These are phyloP conservation scores for Drosophila nr. perissopoda DNA, from an alignment of 2,888 invertebrate genomes.

Conservation along the genomic window DNA sequence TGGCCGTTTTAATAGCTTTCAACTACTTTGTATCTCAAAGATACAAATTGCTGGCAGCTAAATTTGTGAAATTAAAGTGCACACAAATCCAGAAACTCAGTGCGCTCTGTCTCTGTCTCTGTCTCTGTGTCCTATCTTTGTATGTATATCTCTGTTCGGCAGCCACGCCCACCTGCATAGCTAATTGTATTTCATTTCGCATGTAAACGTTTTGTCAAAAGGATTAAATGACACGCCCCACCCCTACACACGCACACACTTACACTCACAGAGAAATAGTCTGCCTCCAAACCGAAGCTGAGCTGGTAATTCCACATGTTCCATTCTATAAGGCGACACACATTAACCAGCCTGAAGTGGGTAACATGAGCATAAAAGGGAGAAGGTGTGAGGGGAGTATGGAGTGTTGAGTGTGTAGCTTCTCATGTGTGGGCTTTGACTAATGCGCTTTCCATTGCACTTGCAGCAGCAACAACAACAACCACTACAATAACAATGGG, in stretches of 20 bases:
- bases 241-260: background rate
- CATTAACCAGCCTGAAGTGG: slow-evolving; percentile 76
- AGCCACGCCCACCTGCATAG: slow-evolving; percentile 56
- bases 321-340: slow-evolving; percentile 70
- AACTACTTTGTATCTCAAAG: slow-evolving; percentile 75
- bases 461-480: slow-evolving; percentile 57
- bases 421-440: slow-evolving; percentile 56
- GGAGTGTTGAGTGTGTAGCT: slow-evolving; percentile 5
- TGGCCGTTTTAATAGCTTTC: slow-evolving; percentile 74
- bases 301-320: slow-evolving; percentile 72
- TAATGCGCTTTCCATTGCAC: slow-evolving; percentile 76
- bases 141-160: background rate
- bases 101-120: background rate
- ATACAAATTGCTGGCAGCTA: slow-evolving; percentile 67
- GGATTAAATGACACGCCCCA: slow-evolving; percentile 66
- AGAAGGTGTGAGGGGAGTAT: background rate
- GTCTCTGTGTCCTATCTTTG: background rate
- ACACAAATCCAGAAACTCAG: slow-evolving; percentile 39
- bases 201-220: slow-evolving; percentile 79
- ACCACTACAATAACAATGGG: slow-evolving; percentile 37
- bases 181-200: slow-evolving; percentile 70
- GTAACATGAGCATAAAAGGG: slow-evolving; percentile 39
- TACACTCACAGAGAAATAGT: background rate
- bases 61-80: slow-evolving; percentile 73
- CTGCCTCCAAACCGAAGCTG: slow-evolving; percentile 28